A percentile compares a stretch with the other conserved stretches of the same genome.
Evolutionary conservation across 92 coral and sea anemone species (phyloP).

Genomic region (Pocillopora grandis): DNA sequence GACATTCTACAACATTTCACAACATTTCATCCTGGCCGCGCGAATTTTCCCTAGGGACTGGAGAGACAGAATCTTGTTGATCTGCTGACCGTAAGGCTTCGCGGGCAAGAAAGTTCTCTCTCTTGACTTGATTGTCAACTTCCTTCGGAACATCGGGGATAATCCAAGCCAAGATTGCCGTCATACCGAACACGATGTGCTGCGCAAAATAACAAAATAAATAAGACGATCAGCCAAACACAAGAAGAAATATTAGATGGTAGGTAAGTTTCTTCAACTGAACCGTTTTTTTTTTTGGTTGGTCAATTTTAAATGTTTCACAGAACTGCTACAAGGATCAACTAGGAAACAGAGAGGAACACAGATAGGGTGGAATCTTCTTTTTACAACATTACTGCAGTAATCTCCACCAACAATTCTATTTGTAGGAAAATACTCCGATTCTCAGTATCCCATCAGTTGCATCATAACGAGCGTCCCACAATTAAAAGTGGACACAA

Average conservation of each 20-base stretch:
- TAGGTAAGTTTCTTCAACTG: too few species aligned
- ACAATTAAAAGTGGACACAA: background rate
- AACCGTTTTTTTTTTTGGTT: too few species aligned
- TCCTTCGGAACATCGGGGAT: constrained; percentile 95
- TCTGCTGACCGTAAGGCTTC: constrained; percentile 82
- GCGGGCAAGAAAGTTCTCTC: constrained; percentile 96
- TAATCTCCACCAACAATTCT: too few species aligned
- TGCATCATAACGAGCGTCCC: too few species aligned
- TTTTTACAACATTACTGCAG: too few species aligned
- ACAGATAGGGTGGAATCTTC: too few species aligned
- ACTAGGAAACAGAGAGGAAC: too few species aligned
- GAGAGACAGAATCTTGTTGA: constrained; percentile 9
- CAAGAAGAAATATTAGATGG: too few species aligned
- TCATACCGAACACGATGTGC: constrained; percentile 95
- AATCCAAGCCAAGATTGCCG: constrained; percentile 91
- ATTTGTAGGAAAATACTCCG: too few species aligned
- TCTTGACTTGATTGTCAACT: constrained; percentile 86
- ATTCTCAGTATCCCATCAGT: too few species aligned
- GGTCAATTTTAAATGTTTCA: too few species aligned
- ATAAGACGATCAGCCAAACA: background rate
- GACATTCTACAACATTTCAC: constrained; percentile 3
- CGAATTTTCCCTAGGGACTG: background rate
- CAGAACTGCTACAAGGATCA: too few species aligned
- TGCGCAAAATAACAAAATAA: constrained; percentile 23
- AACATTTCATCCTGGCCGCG: background rate